Base-by-base conservation (phyloP, 2,797 vertebrate species). In the Poliocrania exsul region DNA sequence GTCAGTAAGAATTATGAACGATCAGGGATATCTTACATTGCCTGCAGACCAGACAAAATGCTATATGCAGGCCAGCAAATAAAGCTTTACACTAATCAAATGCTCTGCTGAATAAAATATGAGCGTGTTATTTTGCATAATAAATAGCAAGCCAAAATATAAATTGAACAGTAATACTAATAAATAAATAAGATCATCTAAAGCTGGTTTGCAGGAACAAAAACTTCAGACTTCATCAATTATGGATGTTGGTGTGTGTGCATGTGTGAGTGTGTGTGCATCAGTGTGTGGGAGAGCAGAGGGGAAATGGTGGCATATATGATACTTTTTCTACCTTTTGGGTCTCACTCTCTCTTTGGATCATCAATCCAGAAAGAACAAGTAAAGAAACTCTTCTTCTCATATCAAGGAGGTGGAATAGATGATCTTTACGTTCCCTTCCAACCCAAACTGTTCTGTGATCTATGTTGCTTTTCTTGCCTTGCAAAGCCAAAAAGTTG, bases 21-120 rank as follows among this genome's bases (percentile, higher is more conserved):
- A 79, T 53, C 69, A 86, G 86, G 87, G 96, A 33, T 79, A 66
- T 95, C 94, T 96, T 70, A 20, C 80, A 81, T 12, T 73, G 92
- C 93, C 94, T 88, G 64, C 80, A 96, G 93, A 95, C 10, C 77
- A 96, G 81, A 71, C 84, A 96, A 82, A 93, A 92, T 75, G 86
- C 86, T 90, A 49, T 94, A 44, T n/a, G 49, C 90, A 79, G 81
- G 56, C 86, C 80, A 93, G 83, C 67, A 95, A 94, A 95, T 65
- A 87, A 94, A 96, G 78, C 92, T 88, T 96, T 96, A 78, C 61
- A 92, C 92, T 95, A 96, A 96, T 93, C 90, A 96, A 96, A 78
- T 93, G 70, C 91, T 92, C 90, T 37, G 62, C 71, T 74, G 64
- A 95, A 97, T 85, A 96, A 94, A 97, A 95, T 91, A 94, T 93